Conservation (phyloP, 92 coral and sea anemone genomes). For the Virgularia gustaviana region DNA sequence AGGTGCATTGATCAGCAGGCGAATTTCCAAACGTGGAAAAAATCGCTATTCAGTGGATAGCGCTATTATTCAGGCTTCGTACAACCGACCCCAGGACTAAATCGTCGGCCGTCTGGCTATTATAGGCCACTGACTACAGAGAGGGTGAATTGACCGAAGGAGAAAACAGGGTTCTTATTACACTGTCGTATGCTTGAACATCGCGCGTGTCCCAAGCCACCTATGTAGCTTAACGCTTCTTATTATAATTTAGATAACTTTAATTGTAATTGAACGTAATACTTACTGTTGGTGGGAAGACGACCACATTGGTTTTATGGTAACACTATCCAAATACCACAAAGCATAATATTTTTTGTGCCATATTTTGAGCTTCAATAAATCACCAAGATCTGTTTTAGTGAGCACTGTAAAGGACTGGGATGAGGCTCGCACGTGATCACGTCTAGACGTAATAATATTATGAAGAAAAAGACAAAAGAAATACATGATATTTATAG, state of each 20-base stretch:
- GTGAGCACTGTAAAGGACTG: constrained; percentile 3
- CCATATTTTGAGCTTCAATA: constrained; percentile 41
- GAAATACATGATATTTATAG: background rate
- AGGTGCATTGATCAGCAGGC: no score
- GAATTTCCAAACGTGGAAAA: no score
- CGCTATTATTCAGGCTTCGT: no score
- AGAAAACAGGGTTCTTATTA: no score
- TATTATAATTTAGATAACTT: background rate
- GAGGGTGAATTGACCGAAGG: no score
- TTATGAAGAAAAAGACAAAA: background rate
- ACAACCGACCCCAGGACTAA: no score
- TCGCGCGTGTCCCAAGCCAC: no score
- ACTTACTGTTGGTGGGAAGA: background rate
- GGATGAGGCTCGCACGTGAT: constrained; percentile 25
- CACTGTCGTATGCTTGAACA: no score
- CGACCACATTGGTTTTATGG: constrained; percentile 50
- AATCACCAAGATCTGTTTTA: constrained; percentile 42
- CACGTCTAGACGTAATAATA: constrained; percentile 16
- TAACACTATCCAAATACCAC: constrained; percentile 59
- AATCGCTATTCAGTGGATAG: no score
- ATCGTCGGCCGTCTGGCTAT: no score
- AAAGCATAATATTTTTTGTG: constrained; percentile 50
- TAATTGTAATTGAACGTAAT: background rate
- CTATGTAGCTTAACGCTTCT: no score
- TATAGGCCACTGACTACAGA: no score